Percentiles rank a stretch among this genome's conserved stretches.
These are phyloP conservation scores for Aplidium turbinatum DNA, from an alignment of 23 tunicate genomes.

Conservation along the genomic window DNA sequence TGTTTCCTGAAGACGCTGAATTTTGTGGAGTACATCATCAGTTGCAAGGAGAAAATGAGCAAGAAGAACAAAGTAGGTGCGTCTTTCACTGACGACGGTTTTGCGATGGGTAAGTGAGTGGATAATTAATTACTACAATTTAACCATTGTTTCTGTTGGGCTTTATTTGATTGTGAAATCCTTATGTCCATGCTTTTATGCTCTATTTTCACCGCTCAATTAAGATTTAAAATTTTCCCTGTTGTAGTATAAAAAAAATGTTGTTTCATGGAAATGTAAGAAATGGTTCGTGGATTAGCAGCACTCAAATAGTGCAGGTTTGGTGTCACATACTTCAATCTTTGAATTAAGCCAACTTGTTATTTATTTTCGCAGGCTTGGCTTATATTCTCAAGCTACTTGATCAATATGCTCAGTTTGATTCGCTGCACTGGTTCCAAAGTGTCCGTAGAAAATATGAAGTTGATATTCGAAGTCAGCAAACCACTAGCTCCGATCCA, in stretches of 20 bases:
- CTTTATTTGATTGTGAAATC: too few species aligned
- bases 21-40: slow-evolving; percentile 83
- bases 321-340: too few species aligned
- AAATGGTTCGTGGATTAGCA: too few species aligned
- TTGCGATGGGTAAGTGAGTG: slow-evolving; percentile 82
- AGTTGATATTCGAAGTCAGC: slow-evolving; percentile 46
- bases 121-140: too few species aligned
- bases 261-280: too few species aligned
- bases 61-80: slow-evolving; percentile 95
- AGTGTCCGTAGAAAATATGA: slow-evolving; percentile 66
- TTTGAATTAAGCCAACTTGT: too few species aligned
- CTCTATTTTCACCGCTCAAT: too few species aligned
- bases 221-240: too few species aligned
- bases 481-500: slow-evolving; percentile 15
- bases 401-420: slow-evolving; percentile 75
- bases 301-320: too few species aligned
- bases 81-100: slow-evolving; percentile 92
- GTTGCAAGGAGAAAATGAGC: slow-evolving; percentile 92
- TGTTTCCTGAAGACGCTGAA: slow-evolving; percentile 79
- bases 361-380: slow-evolving; percentile 38
- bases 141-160: too few species aligned
- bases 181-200: too few species aligned
- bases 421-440: slow-evolving; percentile 87
- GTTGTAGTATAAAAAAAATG: too few species aligned
- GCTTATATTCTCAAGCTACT: slow-evolving; percentile 87